phyloP scores from a whole-genome alignment of 1,140 invertebrate genomes.

The Gonatopus flavifemur region DNA sequence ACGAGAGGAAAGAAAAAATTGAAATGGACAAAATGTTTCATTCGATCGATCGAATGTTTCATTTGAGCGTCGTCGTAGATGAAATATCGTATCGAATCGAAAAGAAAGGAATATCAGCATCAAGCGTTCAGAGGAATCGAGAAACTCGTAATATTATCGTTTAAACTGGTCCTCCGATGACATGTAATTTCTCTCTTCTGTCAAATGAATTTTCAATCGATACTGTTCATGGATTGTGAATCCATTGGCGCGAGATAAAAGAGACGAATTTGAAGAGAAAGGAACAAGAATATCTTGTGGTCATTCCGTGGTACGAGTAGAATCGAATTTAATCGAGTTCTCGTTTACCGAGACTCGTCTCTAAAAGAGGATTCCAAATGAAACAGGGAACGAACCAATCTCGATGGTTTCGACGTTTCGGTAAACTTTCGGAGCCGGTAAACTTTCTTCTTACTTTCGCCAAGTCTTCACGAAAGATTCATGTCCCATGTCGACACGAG shows the following conservation, averaged over 20 bases:
- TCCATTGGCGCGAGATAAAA: too few species aligned
- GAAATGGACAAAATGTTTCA: background rate
- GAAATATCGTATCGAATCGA: too few species aligned
- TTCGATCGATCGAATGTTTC: background rate
- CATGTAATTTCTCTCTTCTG: too few species aligned
- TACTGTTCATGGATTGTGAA: too few species aligned
- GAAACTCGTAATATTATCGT: too few species aligned
- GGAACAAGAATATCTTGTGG: slow-evolving; percentile 3
- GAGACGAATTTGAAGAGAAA: background rate
- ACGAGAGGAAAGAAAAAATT: slow-evolving; percentile 6
- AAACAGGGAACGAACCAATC: slow-evolving; percentile 21
- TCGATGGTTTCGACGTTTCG: slow-evolving; percentile 19
- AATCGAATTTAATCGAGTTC: slow-evolving; percentile 36
- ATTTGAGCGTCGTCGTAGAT: background rate
- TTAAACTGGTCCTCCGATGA: too few species aligned
- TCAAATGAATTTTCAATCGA: too few species aligned
- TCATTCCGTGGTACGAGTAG: slow-evolving; percentile 18
- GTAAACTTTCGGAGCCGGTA: slow-evolving; percentile 15
- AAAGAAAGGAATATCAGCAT: too few species aligned
- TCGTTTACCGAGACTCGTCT: slow-evolving; percentile 24
- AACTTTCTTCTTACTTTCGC: slow-evolving; percentile 14
- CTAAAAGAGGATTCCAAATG: slow-evolving; percentile 29
- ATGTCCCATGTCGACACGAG: background rate
- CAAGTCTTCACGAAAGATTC: slow-evolving; percentile 7
- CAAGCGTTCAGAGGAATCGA: background rate